phyloP scores from a whole-genome alignment of 2,113 vertebrate species.

The Tursiops truncatus region DNA sequence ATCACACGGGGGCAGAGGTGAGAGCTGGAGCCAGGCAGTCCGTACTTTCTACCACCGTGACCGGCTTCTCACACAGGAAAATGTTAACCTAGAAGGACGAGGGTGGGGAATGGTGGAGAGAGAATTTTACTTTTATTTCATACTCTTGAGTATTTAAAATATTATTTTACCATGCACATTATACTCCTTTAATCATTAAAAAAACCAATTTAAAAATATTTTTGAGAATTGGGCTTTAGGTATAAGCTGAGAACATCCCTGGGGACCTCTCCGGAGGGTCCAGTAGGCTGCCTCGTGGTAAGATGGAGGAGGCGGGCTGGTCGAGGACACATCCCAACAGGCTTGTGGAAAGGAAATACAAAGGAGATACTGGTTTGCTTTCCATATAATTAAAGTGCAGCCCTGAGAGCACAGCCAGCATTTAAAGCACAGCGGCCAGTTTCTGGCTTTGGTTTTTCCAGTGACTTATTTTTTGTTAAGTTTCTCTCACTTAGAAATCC shows the following conservation, averaged over 20 bases:
- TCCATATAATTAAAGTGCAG: background rate
- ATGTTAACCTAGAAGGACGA: background rate
- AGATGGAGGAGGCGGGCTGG: background rate
- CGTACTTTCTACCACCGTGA: fast-evolving
- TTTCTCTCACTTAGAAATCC: background rate
- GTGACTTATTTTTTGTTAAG: background rate
- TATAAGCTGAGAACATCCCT: no score
- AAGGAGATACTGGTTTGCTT: background rate
- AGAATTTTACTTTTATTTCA: background rate
- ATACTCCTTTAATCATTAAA: background rate
- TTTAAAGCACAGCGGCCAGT: background rate
- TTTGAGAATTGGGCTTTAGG: background rate
- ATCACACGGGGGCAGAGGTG: background rate
- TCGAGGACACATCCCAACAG: background rate
- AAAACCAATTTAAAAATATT: background rate
- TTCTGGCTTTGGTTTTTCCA: background rate
- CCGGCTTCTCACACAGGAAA: background rate
- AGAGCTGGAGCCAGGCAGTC: background rate
- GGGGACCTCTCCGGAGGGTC: no score
- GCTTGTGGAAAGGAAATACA: background rate
- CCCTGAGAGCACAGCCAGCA: background rate
- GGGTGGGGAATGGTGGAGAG: background rate
- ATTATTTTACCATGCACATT: background rate
- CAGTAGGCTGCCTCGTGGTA: background rate
- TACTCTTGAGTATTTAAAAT: background rate